phyloP scores from a whole-genome alignment of 2,113 vertebrate species.

The Mugil cephalus region DNA sequence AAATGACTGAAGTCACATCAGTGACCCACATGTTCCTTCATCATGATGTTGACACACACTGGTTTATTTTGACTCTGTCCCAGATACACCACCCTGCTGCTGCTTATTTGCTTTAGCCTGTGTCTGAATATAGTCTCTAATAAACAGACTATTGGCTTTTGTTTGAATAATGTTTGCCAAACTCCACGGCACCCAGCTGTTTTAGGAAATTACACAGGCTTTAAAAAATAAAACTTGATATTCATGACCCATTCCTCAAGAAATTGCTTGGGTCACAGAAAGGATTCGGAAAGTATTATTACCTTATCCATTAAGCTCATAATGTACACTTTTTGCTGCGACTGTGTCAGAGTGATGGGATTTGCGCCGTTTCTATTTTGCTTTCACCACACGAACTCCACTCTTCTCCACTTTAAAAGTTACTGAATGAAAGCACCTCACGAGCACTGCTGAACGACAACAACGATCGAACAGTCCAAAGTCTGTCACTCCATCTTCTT shows the following conservation, averaged over 20 bases:
- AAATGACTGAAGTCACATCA: too few relatives aligned
- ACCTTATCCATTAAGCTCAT: too few relatives aligned
- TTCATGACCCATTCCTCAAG: constrained; percentile 38
- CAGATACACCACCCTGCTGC: background rate
- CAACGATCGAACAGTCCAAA: background rate
- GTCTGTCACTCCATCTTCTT: constrained; percentile 10
- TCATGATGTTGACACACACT: too few relatives aligned
- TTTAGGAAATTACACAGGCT: constrained; percentile 15
- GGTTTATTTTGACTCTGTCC: background rate
- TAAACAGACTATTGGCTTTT: constrained; percentile 10
- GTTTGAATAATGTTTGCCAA: constrained; percentile 17
- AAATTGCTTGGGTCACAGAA: constrained; percentile 5
- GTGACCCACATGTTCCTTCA: too few relatives aligned
- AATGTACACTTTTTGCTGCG: background rate
- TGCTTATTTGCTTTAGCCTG: constrained; percentile 4
- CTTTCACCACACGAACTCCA: background rate
- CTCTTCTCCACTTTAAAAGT: background rate
- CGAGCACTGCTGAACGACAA: background rate
- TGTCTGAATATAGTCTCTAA: background rate
- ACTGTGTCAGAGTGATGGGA: background rate
- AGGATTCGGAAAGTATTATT: too few relatives aligned
- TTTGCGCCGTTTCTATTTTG: background rate
- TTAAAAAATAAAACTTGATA: constrained; percentile 11
- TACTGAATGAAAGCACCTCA: constrained; percentile 8
- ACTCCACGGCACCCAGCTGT: constrained; percentile 1